Evolutionary conservation across 2,888 invertebrate species (phyloP), one percentile per base, ranked within the genome.

Genomic region (Isoperla grammatica): DNA sequence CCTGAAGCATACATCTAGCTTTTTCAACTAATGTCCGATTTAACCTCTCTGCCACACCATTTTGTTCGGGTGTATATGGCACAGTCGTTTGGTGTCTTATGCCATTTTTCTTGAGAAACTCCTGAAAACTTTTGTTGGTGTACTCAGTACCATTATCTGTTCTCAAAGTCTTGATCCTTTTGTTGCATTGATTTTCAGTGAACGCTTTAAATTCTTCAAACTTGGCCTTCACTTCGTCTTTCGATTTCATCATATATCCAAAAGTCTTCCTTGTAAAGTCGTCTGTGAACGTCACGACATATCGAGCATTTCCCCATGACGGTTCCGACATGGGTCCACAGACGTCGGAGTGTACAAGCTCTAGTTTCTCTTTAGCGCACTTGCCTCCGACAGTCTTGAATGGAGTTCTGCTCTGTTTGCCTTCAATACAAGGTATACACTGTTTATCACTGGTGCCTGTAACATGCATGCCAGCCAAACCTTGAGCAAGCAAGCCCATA

Each of bases 201-300:
- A 67, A 17, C 15, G 17, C 17, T 62, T 69, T 69, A 54, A 69
- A 71, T 12, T 68, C 59, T 61, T 67, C 64, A 54, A 68, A 70
- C 19, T 43, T 23, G 48, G 65, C 48, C 35, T 65, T 62, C 8
- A 64, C 67, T 59, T 73, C 67, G 61, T 60, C 60, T 59, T 71
- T 71, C 1, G 50, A 56, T 58, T 68, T 70, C 9, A 71, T 17
- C 61, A 69, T 67, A 57, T 69, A 70, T 22, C 69, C 65, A 62
- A 66, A 67, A 17, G 60, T 62, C 65, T 66, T 69, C 45, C 66
- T 61, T 13, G 65, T 68, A 56, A 58, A 65, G 61, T 72, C 71
- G 67, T 75, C 74, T 43, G 70, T 68, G 42, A 74, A 71, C 0
- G 70, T 69, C 9, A 72, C 54, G 57, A 73, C 71, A 65, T 74